Evolutionary conservation across 2,797 vertebrate genomes (phyloP).

Genomic region (Gymnodraco acuticeps): DNA sequence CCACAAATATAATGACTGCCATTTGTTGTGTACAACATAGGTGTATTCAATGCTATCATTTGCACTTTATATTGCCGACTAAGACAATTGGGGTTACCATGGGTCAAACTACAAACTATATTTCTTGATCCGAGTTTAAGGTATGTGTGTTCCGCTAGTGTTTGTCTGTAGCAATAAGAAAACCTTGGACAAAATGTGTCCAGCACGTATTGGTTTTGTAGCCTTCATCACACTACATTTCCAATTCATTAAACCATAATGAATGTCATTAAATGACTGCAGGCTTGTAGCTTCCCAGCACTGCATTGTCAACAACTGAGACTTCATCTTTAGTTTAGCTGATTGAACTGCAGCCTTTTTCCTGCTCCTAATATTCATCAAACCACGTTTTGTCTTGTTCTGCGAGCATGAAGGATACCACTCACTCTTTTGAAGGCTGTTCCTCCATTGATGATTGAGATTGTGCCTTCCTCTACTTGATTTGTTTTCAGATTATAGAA

Average conservation of each 20-base stretch:
- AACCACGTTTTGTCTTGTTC: neutral
- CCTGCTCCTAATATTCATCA: neutral
- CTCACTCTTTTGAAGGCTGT: neutral
- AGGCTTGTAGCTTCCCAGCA: neutral
- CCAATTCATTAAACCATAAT: neutral
- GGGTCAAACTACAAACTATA: neutral
- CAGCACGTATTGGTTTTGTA: neutral
- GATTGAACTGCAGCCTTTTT: neutral
- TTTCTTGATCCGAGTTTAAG: too few relatives aligned
- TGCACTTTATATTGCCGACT: neutral
- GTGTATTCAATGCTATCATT: conserved; percentile 23
- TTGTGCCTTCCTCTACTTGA: neutral
- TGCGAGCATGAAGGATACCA: neutral
- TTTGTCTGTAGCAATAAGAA: neutral
- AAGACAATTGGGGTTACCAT: neutral
- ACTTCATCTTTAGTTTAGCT: neutral
- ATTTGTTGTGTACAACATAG: conserved; percentile 49
- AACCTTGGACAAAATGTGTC: neutral
- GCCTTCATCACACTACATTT: neutral
- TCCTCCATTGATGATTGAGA: conserved; percentile 3
- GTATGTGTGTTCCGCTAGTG: neutral
- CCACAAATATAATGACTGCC: conserved; percentile 38
- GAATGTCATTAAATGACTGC: neutral
- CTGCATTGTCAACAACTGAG: neutral
- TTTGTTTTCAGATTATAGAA: conserved; percentile 8